These are phyloP conservation scores for Myiagra hebetior DNA, from an alignment of 2,113 vertebrate genomes.

Conservation along the genomic window DNA sequence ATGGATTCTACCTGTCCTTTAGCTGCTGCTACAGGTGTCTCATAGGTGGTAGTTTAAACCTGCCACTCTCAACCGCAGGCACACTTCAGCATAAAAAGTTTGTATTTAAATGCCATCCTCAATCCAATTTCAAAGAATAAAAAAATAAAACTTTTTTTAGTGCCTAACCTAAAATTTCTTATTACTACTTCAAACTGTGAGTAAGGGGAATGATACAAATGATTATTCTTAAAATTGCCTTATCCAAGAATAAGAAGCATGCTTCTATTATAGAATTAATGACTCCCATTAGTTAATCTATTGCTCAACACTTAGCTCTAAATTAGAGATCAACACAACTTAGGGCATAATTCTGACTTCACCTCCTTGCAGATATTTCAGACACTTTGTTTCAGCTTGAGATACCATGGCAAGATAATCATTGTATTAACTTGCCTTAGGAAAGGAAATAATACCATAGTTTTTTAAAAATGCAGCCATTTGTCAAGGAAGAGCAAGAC, in stretches of 20 bases:
- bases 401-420: neutral
- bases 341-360: neutral
- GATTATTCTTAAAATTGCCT: neutral
- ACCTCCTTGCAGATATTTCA: neutral
- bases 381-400: neutral
- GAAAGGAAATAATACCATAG: neutral
- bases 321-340: neutral
- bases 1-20: neutral
- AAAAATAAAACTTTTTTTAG: neutral
- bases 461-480: neutral
- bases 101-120: neutral
- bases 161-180: neutral
- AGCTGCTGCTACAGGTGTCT: neutral
- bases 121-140: neutral
- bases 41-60: neutral
- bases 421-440: neutral
- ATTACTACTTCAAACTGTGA: neutral
- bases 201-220: neutral
- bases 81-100: neutral
- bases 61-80: neutral
- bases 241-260: neutral
- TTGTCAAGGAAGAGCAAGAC: neutral
- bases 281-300: neutral
- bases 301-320: neutral
- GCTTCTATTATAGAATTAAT: neutral